Conservation (phyloP, 2,888 invertebrate species). For the Pheosia tremula region DNA sequence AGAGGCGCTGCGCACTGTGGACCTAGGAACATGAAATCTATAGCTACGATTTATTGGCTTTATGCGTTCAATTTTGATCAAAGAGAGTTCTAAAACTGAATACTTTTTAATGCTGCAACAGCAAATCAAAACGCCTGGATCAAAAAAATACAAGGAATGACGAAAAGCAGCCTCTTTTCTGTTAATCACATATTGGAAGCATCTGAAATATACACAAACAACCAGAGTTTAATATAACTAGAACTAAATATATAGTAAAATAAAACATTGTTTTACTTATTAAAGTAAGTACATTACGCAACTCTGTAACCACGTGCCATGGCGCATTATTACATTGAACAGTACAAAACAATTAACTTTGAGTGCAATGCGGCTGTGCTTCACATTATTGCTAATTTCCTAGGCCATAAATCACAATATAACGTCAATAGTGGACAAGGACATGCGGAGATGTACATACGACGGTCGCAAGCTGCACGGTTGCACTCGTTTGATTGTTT, state of each 20-base stretch:
- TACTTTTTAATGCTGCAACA: too few species aligned
- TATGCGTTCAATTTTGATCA: conserved; percentile 14
- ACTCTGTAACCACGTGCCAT: not conserved
- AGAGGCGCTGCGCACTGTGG: conserved; percentile 35
- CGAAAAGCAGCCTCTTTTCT: too few species aligned
- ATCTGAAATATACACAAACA: too few species aligned
- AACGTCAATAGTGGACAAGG: conserved; percentile 34
- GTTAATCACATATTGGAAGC: too few species aligned
- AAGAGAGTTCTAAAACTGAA: not conserved
- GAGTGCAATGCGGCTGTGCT: conserved; percentile 38
- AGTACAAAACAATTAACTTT: conserved; percentile 20
- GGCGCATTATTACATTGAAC: conserved; percentile 12
- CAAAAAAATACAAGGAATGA: too few species aligned
- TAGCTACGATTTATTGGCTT: conserved; percentile 24
- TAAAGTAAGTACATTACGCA: conserved; percentile 1
- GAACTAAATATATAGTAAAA: not conserved
- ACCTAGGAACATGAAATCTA: not conserved
- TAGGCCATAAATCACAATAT: conserved; percentile 41
- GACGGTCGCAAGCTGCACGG: conserved; percentile 28
- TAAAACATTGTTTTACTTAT: not conserved
- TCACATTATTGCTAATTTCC: conserved; percentile 40
- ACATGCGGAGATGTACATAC: conserved; percentile 29
- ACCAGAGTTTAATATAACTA: too few species aligned
- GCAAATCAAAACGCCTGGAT: too few species aligned
- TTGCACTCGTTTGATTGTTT: conserved; percentile 56